Conservation (phyloP, 2,113 vertebrate genomes). For the Clupea harengus region DNA sequence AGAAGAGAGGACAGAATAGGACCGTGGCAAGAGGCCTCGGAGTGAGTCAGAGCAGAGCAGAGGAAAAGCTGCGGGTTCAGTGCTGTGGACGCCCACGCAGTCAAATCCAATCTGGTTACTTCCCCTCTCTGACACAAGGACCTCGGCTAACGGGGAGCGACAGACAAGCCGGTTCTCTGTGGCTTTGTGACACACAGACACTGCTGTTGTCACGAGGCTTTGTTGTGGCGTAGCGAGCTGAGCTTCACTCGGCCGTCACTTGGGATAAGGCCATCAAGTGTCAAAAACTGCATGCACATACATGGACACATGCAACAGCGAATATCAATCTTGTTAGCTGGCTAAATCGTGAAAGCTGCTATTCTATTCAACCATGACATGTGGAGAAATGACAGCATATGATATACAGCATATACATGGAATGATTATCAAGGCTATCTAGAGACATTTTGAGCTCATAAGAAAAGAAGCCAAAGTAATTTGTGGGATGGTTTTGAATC, state of each 20-base stretch:
- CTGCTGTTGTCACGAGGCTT: background rate
- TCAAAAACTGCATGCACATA: background rate
- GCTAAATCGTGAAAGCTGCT: background rate
- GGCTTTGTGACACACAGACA: background rate
- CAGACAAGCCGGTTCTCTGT: background rate
- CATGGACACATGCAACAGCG: background rate
- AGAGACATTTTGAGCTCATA: background rate
- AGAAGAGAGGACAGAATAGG: background rate
- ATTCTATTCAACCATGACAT: background rate
- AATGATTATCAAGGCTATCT: no score
- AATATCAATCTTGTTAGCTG: background rate
- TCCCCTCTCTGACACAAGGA: background rate
- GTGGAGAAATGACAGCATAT: background rate
- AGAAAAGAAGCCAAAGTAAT: background rate
- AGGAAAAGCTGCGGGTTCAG: background rate
- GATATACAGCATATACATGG: background rate
- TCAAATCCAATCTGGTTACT: background rate
- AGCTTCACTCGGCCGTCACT: background rate
- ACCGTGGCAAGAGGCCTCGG: background rate
- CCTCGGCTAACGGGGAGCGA: background rate
- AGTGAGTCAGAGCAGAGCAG: background rate
- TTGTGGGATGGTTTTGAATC: background rate
- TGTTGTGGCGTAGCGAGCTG: background rate
- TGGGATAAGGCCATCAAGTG: background rate
- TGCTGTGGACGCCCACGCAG: background rate